Evolutionary conservation across 2,888 invertebrate species (phyloP).

Genomic region (Caenorhabditis sp.): DNA sequence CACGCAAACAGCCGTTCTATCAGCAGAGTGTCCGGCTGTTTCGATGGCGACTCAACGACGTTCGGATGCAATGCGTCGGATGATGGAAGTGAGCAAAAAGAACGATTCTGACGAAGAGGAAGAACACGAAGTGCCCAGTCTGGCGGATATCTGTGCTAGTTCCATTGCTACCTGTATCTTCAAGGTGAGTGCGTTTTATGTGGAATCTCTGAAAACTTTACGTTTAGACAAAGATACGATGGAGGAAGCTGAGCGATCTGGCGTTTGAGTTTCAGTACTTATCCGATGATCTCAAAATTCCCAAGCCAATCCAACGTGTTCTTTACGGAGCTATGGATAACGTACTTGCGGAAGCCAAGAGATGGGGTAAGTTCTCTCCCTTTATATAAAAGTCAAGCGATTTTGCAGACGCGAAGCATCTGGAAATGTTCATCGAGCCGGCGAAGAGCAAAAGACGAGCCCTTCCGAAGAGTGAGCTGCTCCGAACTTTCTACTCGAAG

Average conservation of each 20-base stretch:
- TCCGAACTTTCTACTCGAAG: conserved; percentile 64
- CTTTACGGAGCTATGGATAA: conserved; percentile 45
- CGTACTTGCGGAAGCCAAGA: conserved; percentile 53
- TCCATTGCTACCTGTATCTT: conserved; percentile 25
- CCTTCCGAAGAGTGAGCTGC: conserved; percentile 60
- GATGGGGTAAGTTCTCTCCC: conserved; percentile 54
- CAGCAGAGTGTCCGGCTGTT: not conserved
- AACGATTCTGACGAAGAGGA: not conserved
- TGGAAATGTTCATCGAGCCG: conserved; percentile 65
- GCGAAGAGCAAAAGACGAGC: conserved; percentile 55
- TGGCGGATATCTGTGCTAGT: conserved; percentile 36
- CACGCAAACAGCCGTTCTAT: not conserved
- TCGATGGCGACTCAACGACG: conserved; percentile 21
- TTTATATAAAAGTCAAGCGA: not conserved
- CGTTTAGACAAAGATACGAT: conserved; percentile 63
- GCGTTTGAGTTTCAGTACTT: conserved; percentile 57
- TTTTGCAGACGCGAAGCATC: conserved; percentile 65
- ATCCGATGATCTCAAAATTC: conserved; percentile 40
- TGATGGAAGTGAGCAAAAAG: conserved; percentile 11
- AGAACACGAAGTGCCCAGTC: conserved; percentile 16
- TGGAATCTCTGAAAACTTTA: not conserved
- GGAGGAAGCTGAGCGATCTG: conserved; percentile 62
- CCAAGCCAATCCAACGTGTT: conserved; percentile 26
- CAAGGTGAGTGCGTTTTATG: conserved; percentile 4
- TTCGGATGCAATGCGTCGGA: conserved; percentile 24